Base-by-base conservation (phyloP, 2,888 invertebrate species). In the Tridacna crocea region DNA sequence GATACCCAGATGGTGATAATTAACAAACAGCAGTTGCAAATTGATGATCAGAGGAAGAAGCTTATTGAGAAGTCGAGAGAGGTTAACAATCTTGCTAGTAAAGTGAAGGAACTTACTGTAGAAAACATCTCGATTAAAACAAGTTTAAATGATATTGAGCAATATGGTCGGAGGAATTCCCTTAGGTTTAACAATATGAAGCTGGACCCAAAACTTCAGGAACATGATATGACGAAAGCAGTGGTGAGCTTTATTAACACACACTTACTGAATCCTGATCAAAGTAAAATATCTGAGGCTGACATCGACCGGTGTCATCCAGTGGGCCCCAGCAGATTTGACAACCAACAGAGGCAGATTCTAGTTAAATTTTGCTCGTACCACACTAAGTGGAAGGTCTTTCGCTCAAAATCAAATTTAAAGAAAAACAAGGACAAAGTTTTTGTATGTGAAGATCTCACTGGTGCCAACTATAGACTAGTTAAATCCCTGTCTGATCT, bases 261-360 rank as follows among this genome's bases (percentile, higher is more conserved):
- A n/a, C 8, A n/a, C 15, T 13, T 63, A 26, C 26, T 63, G 8
- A 63, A 22, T 26, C 17, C 17, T n/a, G 17, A 15, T 58, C 24
- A 63, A 22, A 12, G 12, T 15, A n/a, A 13, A 12, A 22, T 63
- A 63, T 26, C 24, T 63, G 63, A 63, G 26, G 6, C 24, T 15
- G 63, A 63, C 26, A 63, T 63, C 63, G 63, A 63, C 26, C 22
- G 63, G 6, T 63, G 63, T n/a, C 63, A 63, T 24, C 63, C 22
- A 15, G 63, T 63, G 6, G 63, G 63, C 4, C 24, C 63, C 6
- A 22, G 6, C 4, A 22, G 15, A 19, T n/a, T n/a, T n/a, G n/a
- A n/a, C n/a, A n/a, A n/a, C n/a, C n/a, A n/a, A n/a, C n/a, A n/a
- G n/a, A 60, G n/a, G n/a, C 63, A 63, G 24, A 63, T 63, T 26